Evolutionary conservation across 2,797 vertebrate species (phyloP).

Genomic region (Takifugu rubripes): DNA sequence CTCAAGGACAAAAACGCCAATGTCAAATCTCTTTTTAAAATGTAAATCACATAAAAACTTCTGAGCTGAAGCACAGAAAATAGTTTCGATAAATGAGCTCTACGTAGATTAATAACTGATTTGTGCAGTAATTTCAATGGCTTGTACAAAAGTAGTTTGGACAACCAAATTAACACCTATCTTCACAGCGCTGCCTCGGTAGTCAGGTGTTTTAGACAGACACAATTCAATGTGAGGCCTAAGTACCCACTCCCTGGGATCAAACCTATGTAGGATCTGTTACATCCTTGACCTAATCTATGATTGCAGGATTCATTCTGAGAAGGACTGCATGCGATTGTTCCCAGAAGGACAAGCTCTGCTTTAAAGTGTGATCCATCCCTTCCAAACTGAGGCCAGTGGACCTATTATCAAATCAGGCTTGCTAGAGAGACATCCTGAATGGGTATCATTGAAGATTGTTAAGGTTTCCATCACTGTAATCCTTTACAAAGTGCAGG

Average conservation of each 20-base stretch:
- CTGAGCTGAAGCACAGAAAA: background rate
- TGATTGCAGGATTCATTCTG: slow-evolving; percentile 44
- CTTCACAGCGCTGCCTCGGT: too few relatives aligned
- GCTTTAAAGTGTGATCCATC: slow-evolving; percentile 44
- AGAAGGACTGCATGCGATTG: slow-evolving; percentile 47
- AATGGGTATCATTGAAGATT: slow-evolving; percentile 70
- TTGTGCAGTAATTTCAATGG: background rate
- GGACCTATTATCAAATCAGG: slow-evolving; percentile 65
- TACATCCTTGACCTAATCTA: slow-evolving; percentile 24
- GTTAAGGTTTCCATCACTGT: slow-evolving; percentile 69
- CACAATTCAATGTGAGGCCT: slow-evolving; percentile 5
- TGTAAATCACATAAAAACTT: slow-evolving; percentile 1
- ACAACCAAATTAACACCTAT: background rate
- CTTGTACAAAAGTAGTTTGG: slow-evolving; percentile 10
- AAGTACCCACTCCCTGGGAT: background rate
- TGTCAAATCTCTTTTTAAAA: slow-evolving; percentile 7
- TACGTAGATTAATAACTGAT: background rate
- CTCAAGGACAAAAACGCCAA: background rate
- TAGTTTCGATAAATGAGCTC: background rate
- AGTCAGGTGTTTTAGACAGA: background rate
- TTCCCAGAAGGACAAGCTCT: slow-evolving; percentile 44
- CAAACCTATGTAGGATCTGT: slow-evolving; percentile 11
- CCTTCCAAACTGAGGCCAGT: slow-evolving; percentile 40
- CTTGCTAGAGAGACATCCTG: slow-evolving; percentile 57
- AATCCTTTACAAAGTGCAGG: slow-evolving; percentile 71